Evolutionary conservation across 1,140 invertebrate species (phyloP), one percentile per base, ranked within the genome.

Genomic region (Ips nitidus): DNA sequence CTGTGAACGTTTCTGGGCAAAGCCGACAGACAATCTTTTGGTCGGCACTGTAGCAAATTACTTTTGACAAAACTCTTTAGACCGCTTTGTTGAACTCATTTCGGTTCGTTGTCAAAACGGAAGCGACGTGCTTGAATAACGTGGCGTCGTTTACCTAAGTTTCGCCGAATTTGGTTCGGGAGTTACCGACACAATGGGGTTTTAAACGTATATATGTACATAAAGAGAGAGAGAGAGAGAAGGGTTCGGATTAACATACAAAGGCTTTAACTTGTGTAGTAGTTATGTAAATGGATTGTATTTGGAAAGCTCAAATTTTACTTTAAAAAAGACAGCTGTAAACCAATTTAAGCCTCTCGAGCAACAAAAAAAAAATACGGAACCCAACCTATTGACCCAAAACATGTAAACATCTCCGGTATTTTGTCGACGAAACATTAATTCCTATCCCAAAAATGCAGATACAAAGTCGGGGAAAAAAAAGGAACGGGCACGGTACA

Each of bases 391-490:
- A 53, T 69, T 56, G 36, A 61, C 4, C 58, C 3, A 7, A 22
- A 36, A 55, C 65, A 71, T 73, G 72, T 73, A 71, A 71, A 69
- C 69, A 73, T 68, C 42, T 22, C 67, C 71, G 45, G 55, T 56
- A 70, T 73, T 73, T 69, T 55, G 45, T 55, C 52, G 64, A 55
- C 47, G 67, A 73, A 73, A 70, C 64, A 71, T 70, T 62, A 62
- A 69, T 69, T 63, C 68, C 61, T 36, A 40, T 39, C 42, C 53
- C 37, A 36, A 47, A 66, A 67, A 67, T 67, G 65, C 43, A 67
- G 22, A 22, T 67, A 59, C 52, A 69, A 45, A 56, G 57, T 56
- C 1, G 42, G 22, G 22, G 22, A 22, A 22, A 55, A 70, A 70
- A 70, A 64, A 70, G 41, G 52, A 47, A 50, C 43, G 8, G 40